Base-by-base conservation (phyloP, 2,113 vertebrate genomes). In the Atherinomorus stipes region DNA sequence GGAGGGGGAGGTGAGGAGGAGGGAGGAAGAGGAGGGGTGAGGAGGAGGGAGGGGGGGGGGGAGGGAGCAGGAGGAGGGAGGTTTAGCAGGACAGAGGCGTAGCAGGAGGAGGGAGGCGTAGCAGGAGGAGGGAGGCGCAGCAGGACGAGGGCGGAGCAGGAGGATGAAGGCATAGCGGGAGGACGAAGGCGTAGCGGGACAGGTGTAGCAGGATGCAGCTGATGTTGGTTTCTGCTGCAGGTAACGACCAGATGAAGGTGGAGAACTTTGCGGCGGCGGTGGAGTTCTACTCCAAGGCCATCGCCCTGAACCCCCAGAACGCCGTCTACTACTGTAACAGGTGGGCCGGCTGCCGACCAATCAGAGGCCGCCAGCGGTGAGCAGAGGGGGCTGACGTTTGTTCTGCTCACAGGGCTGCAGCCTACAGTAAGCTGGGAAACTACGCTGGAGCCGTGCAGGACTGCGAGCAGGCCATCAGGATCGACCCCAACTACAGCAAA, bases 251-350 rank as follows among this genome's bases (percentile, higher is more conserved):
- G 38, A 99, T 99, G 98, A 98, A 97, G 72, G 92, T 94, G 11
- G 98, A 99, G 2, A 98, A 98, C 85, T 99, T 95, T 0, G 92
- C 94, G 22, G 95, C 95, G 0, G 97, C 98, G 0, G 94, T 99
- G 21, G 94, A 94, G 58, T 97, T 96, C 83, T 99, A 99, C 28
- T 96, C 96, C 0, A 96, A 96, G 90, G 98, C 98, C 71, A 97
- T 99, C 4, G 93, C 95, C 38, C 76, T 98, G 52, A 98, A 99
- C 78, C 96, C 96, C 0, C 92, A 94, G 84, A 99, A 99, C 1
- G 97, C 97, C 0, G 98, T 99, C 21, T 99, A 99, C 68, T 99
- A 95, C 90, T 99, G 98, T 85, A 99, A 99, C 94, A 96, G 98
- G 98, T 98, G 2, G 15, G 80, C 45, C 45, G 19, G n/a, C 53